These are phyloP conservation scores for Stichodactyla mertensii DNA, from an alignment of 64 coral and sea anemone genomes.

Conservation along the genomic window DNA sequence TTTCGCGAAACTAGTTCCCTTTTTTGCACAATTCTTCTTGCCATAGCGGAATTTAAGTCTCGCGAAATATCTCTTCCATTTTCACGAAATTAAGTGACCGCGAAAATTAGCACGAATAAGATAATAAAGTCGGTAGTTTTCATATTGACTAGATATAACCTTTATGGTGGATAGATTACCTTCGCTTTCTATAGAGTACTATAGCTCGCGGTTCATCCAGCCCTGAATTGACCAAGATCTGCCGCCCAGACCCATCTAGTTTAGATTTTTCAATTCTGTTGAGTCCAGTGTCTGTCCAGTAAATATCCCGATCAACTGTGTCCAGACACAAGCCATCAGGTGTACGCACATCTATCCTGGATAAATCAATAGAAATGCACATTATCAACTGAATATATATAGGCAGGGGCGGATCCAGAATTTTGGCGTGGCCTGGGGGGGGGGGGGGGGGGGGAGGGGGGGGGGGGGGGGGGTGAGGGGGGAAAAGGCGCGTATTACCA, in stretches of 20 bases:
- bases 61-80: too few species aligned
- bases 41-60: too few species aligned
- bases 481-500: too few species aligned
- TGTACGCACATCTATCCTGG: conserved; percentile 27
- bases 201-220: conserved; percentile 73
- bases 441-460: too few species aligned
- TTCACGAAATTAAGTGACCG: too few species aligned
- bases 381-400: background rate
- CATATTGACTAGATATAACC: too few species aligned
- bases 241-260: conserved; percentile 32
- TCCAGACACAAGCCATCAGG: conserved; percentile 73
- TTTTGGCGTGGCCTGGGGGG: background rate
- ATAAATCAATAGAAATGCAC: background rate
- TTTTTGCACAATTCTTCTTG: too few species aligned
- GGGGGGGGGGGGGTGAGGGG: too few species aligned
- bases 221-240: background rate
- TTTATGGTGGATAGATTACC: conserved; percentile 13
- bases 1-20: too few species aligned
- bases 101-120: too few species aligned
- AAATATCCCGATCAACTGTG: conserved; percentile 41
- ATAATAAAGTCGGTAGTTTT: too few species aligned
- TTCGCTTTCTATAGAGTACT: conserved; percentile 41
- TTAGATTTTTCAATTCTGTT: conserved; percentile 51
- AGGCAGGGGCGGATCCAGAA: too few species aligned
- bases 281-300: conserved; percentile 63